Evolutionary conservation across 1,140 invertebrate species (phyloP), one percentile per base, ranked within the genome.

Genomic region (Hycleus phaleratus): DNA sequence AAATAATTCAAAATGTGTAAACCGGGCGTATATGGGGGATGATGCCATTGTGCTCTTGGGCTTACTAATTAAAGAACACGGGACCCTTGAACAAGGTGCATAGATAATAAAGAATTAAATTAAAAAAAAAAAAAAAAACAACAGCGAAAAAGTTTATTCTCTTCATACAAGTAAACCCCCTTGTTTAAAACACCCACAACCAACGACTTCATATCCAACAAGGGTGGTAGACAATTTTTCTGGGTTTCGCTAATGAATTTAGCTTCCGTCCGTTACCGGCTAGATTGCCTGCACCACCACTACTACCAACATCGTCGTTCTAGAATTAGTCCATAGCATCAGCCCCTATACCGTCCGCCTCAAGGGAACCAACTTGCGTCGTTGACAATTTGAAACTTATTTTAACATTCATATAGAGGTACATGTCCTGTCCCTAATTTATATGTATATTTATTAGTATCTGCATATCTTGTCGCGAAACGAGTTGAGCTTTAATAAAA

Each of bases 361-460:
- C 59, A 26, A 48, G 54, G 59, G 58, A 62, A 49, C 52, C 55
- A 73, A 73, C 63, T 73, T 73, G 69, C 70, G 71, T 70, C 71
- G 71, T 69, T 71, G 72, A 74, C 72, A 74, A 74, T 74, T 74
- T 74, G 71, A 74, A 74, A 74, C 71, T 74, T 74, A 74, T 74
- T 74, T 74, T 74, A 74, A 74, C 72, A 74, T 74, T 74, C 72
- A 74, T 74, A 73, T 71, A 70, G 61, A 64, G 66, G 62, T 64
- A 63, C 62, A 53, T 59, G 61, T 58, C 56, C 58, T 61, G 55
- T 39, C 62, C 62, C 58, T 68, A 68, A 68, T 69, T 69, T 68
- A 69, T 67, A 69, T 69, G 68, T 68, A 69, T 69, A 69, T 69
- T 69, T 69, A 69, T 69, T 67, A 67, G 62, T 60, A 63, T 63